These are phyloP conservation scores for Heterotilapia buettikoferi DNA, from an alignment of 2,113 vertebrate genomes.

Conservation along the genomic window DNA sequence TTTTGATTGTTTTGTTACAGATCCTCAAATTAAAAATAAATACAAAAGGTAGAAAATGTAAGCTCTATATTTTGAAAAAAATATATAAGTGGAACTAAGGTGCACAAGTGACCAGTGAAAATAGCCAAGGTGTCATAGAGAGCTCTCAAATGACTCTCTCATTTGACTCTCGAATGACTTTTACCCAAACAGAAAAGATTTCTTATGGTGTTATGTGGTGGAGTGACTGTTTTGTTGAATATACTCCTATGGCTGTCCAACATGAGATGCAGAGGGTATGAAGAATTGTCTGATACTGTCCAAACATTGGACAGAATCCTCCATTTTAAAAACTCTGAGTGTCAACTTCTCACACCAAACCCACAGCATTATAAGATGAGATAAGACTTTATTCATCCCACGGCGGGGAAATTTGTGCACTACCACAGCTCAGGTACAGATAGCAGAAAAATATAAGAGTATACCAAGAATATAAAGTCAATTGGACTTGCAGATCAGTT, in stretches of 20 bases:
- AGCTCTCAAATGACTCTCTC: background rate
- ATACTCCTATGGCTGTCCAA: background rate
- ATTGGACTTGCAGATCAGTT: background rate
- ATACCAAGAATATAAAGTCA: background rate
- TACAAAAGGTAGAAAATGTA: background rate
- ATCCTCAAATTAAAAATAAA: background rate
- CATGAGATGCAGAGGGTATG: accelerated
- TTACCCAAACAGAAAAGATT: background rate
- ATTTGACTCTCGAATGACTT: background rate
- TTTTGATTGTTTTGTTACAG: background rate
- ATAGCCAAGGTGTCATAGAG: background rate
- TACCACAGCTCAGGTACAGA: background rate
- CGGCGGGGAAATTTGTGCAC: accelerated
- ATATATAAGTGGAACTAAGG: background rate
- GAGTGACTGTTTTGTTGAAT: background rate
- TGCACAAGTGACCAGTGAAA: background rate
- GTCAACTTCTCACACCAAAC: background rate
- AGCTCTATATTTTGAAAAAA: background rate
- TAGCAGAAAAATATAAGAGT: background rate
- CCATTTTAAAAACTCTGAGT: background rate
- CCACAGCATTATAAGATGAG: background rate
- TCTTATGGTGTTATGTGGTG: background rate
- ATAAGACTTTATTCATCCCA: background rate
- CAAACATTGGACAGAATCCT: background rate
- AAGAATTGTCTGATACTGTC: background rate